Evolutionary conservation across 2,888 invertebrate species (phyloP).

Genomic region (Argyresthia albistria): DNA sequence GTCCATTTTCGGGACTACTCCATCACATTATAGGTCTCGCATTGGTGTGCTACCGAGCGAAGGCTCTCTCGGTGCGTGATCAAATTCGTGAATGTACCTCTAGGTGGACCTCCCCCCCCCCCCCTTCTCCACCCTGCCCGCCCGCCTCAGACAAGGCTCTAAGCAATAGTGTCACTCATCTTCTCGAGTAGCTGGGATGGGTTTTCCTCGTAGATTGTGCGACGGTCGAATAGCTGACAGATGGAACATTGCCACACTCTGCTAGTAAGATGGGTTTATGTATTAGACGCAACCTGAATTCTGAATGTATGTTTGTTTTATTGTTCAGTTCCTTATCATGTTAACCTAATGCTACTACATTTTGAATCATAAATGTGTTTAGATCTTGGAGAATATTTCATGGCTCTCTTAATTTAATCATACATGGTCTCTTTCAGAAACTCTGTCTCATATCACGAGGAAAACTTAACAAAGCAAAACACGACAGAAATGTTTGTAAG

Average conservation of each 20-base stretch:
- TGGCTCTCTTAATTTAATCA: too few relatives aligned
- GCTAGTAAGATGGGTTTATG: too few relatives aligned
- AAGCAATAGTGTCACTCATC: slow-evolving; percentile 21
- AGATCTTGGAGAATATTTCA: too few relatives aligned
- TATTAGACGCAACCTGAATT: too few relatives aligned
- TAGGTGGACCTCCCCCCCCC: slow-evolving; percentile 17
- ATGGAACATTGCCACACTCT: not conserved
- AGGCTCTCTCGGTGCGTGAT: slow-evolving; percentile 56
- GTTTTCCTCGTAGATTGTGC: slow-evolving; percentile 9
- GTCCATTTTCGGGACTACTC: slow-evolving; percentile 63
- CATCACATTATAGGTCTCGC: slow-evolving; percentile 45
- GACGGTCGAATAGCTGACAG: not conserved
- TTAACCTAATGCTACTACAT: too few relatives aligned
- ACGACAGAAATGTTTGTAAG: slow-evolving; percentile 13
- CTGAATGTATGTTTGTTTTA: too few relatives aligned
- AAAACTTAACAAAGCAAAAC: slow-evolving; percentile 3
- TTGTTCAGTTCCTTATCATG: too few relatives aligned
- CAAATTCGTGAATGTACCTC: slow-evolving; percentile 34
- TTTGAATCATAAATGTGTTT: too few relatives aligned
- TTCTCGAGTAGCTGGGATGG: slow-evolving; percentile 16
- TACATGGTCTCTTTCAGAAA: too few relatives aligned
- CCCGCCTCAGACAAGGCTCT: slow-evolving; percentile 14
- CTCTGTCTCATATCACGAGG: not conserved
- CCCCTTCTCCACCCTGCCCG: slow-evolving; percentile 6
- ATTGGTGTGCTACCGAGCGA: slow-evolving; percentile 57